These are phyloP conservation scores for Champsocephalus esox DNA, from an alignment of 2,797 vertebrate species.

Conservation along the genomic window DNA sequence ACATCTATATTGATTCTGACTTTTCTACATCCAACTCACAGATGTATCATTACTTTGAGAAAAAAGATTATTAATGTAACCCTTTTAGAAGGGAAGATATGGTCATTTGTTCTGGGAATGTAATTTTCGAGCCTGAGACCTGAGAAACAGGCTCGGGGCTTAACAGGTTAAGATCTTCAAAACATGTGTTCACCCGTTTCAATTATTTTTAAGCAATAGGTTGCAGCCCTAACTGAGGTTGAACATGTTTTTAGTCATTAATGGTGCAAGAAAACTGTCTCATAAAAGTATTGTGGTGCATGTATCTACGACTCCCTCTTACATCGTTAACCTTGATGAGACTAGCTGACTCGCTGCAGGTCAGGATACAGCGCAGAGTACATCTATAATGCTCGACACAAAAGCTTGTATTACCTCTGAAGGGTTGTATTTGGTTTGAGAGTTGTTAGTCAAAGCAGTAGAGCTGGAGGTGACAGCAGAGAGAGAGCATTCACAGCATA, in stretches of 20 bases:
- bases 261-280: constrained; percentile 1
- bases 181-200: not conserved
- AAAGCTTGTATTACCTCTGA: constrained; percentile 27
- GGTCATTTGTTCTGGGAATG: no score
- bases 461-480: constrained; percentile 15
- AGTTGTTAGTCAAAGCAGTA: constrained; percentile 21
- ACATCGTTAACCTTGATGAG: not conserved
- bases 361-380: not conserved
- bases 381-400: constrained; percentile 11
- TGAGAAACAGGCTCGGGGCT: no score
- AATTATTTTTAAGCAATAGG: not conserved
- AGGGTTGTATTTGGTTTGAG: constrained; percentile 26
- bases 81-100: no score
- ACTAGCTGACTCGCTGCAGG: constrained; percentile 10
- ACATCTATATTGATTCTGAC: no score
- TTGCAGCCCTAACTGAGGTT: not conserved
- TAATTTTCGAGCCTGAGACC: no score
- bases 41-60: no score
- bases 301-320: not conserved
- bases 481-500: not conserved
- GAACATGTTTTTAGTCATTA: not conserved
- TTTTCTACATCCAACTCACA: no score
- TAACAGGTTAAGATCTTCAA: not conserved
- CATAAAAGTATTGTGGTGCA: not conserved
- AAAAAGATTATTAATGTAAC: no score